Base-by-base conservation (phyloP, 2,797 vertebrate genomes). In the Rhadinocentrus ornatus region DNA sequence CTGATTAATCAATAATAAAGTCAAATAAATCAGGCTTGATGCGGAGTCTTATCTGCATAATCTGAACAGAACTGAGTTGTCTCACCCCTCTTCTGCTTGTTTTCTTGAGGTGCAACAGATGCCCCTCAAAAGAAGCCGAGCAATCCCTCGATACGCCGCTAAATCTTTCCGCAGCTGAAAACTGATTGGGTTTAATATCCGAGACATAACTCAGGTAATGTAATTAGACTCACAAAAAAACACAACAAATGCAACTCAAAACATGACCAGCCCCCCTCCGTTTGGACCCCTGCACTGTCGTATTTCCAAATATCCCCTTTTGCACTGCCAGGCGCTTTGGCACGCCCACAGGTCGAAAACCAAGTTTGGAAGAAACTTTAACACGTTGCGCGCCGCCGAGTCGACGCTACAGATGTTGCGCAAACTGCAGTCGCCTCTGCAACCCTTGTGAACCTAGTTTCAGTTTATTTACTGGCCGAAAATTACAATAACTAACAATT, bases 101-200 rank as follows among this genome's bases (percentile, higher is more conserved):
- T 62, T 91, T 53, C 76, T 86, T 16, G 89, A 15, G 0, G 88
- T 65, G 72, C 82, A 90, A 87, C 79, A 78, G 60, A 95, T 60
- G 44, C 84, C 83, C 65, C 93, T 84, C 6, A 83, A 3, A 10
- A 86, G 60, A 35, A 66, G 44, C 20, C 69, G 72, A 3, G 76
- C 53, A 1, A 59, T 5, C 0, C 70, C 69, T 7, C 74, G 41
- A 60, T 37, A 60, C 1, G 83, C 73, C 3, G 54, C 4, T 0
- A 85, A 20, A 46, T 91, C 85, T 77, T 70, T 87, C 10, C 84
- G 86, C 67, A 93, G 1, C 4, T 62, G 81, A 2, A 11, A 3
- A 26, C 46, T 78, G 3, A 92, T 24, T 0, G 83, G 27, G 50
- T 75, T 86, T 20, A 94, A 62, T 39, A 94, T 69, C 35, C 88